These are phyloP conservation scores for Otolemur crassicaudatus DNA, from an alignment of 2,797 vertebrate species.

Conservation along the genomic window DNA sequence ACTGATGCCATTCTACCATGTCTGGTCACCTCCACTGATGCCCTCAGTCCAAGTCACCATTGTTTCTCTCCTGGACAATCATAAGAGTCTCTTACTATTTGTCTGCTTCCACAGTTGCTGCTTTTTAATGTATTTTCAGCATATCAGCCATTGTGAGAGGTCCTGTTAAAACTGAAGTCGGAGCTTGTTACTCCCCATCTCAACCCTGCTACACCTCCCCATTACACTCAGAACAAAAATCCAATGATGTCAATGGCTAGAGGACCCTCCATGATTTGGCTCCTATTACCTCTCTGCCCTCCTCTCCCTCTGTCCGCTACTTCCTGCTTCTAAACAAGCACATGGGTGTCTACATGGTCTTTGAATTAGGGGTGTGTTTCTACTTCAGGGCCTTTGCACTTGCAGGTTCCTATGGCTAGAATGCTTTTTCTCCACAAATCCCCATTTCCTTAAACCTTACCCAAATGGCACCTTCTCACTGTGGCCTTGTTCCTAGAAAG, in stretches of 20 bases:
- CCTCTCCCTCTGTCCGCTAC: no score
- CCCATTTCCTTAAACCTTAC: neutral
- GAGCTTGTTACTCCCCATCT: neutral
- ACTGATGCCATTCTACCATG: rapidly evolving
- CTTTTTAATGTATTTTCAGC: neutral
- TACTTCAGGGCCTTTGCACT: neutral
- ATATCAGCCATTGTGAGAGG: neutral
- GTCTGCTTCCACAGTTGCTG: neutral
- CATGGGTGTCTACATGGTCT: neutral
- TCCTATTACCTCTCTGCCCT: neutral
- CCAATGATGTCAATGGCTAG: neutral
- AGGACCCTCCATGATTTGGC: neutral
- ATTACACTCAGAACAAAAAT: neutral
- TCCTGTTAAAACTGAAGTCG: neutral
- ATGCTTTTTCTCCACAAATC: neutral
- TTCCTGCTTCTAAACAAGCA: neutral
- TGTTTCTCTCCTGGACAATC: neutral
- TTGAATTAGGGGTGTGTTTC: neutral
- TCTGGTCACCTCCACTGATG: neutral
- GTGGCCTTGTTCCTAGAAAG: neutral
- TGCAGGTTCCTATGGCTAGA: neutral
- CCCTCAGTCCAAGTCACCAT: neutral
- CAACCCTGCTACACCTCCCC: neutral
- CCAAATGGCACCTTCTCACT: neutral
- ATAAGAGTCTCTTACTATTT: neutral